phyloP scores from a whole-genome alignment of 2,113 vertebrate genomes.

The Psilopsiagon aurifrons region DNA sequence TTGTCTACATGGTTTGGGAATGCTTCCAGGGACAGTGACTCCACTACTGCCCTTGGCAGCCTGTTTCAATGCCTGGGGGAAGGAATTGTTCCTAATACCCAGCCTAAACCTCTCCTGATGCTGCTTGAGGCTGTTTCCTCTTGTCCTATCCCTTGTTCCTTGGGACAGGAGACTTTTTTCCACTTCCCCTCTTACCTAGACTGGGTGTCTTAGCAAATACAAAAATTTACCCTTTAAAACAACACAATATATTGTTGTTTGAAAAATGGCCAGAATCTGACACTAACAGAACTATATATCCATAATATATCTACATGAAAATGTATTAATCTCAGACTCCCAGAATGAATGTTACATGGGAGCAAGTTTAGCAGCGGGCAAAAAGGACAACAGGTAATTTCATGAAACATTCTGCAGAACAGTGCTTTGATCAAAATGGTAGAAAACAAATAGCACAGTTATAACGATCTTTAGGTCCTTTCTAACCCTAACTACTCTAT shows the following conservation, averaged over 20 bases:
- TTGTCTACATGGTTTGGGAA: neutral
- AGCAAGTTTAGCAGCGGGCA: neutral
- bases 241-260: neutral
- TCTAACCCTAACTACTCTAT: no score
- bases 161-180: neutral
- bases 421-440: neutral
- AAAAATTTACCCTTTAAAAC: neutral
- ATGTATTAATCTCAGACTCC: neutral
- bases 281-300: neutral
- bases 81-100: neutral
- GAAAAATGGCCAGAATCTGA: neutral
- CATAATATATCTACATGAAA: neutral
- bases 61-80: neutral
- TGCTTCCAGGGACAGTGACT: neutral
- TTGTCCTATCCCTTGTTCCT: neutral
- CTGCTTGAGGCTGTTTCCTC: neutral
- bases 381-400: neutral
- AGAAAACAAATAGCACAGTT: neutral
- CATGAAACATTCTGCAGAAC: neutral
- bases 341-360: neutral
- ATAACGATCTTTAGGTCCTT: neutral
- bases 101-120: neutral
- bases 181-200: neutral
- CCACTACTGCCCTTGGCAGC: neutral
- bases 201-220: neutral